A percentile compares a stretch with the other conserved stretches of the same genome.
Conservation (phyloP, 2,113 vertebrate species). For the Ptilonorhynchus violaceus region DNA sequence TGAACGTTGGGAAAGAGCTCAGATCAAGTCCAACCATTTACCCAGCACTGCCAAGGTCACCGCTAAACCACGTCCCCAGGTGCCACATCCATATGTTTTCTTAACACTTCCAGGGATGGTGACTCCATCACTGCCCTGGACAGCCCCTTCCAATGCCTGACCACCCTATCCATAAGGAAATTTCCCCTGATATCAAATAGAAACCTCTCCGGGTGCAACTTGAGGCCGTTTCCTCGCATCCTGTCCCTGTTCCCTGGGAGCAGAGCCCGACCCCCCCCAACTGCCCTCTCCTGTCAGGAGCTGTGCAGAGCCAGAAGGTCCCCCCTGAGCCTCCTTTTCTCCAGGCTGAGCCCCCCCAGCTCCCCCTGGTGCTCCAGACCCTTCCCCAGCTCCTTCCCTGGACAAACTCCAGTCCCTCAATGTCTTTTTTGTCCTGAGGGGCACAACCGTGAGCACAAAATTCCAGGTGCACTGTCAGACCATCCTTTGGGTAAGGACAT, state of each 20-base stretch:
- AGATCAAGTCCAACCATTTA: not conserved
- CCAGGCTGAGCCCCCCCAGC: not conserved
- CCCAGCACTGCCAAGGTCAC: accelerated
- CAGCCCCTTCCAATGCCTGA: not conserved
- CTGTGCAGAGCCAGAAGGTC: not conserved
- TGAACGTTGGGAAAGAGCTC: not conserved
- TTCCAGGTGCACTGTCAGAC: not conserved
- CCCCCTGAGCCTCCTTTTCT: not conserved
- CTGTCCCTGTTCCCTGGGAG: not conserved
- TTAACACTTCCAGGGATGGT: not conserved
- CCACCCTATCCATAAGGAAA: accelerated
- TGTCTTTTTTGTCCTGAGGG: not conserved
- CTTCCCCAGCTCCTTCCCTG: not conserved
- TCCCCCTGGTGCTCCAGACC: no score
- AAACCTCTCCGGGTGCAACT: accelerated
- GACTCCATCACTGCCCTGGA: not conserved
- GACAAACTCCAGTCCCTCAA: accelerated
- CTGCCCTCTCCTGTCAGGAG: not conserved
- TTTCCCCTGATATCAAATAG: not conserved
- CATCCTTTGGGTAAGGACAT: not conserved
- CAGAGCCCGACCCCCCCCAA: accelerated
- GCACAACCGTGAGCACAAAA: not conserved
- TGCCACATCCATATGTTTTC: accelerated
- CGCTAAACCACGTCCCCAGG: not conserved
- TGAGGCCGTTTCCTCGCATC: accelerated